A percentile compares a stretch with the other conserved stretches of the same genome.
Conservation (phyloP, 2,888 invertebrate species). For the Allacma fusca region DNA sequence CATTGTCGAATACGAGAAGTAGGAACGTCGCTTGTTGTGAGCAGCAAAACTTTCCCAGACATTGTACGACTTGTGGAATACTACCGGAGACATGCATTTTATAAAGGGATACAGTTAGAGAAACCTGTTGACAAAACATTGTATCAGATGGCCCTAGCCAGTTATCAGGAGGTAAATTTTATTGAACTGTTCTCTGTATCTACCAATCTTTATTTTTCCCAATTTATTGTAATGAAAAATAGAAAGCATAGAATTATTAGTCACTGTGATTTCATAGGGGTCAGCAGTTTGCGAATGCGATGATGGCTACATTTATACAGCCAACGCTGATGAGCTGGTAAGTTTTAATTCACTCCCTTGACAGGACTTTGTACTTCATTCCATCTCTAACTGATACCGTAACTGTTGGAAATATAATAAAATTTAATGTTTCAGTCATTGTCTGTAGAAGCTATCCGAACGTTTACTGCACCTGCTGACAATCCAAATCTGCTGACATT, state of each 20-base stretch:
- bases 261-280: background rate
- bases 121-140: conserved; percentile 67
- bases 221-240: too few relatives aligned
- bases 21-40: conserved; percentile 87
- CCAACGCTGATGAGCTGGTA: background rate
- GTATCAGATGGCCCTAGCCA: background rate
- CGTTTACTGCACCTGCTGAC: conserved; percentile 80
- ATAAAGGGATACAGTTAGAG: conserved; percentile 86
- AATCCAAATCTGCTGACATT: conserved; percentile 86
- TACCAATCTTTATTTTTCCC: too few relatives aligned
- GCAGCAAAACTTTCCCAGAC: conserved; percentile 91
- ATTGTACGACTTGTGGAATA: conserved; percentile 90
- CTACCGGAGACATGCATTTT: conserved; percentile 88
- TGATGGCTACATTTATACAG: background rate
- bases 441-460: conserved; percentile 20
- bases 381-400: too few relatives aligned
- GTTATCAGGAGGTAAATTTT: background rate
- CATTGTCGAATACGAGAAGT: conserved; percentile 95
- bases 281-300: background rate
- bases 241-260: too few relatives aligned
- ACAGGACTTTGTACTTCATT: too few relatives aligned
- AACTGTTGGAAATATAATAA: too few relatives aligned
- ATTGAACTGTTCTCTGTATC: background rate
- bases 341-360: too few relatives aligned
- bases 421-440: too few relatives aligned